These are phyloP conservation scores for Oncorhynchus gorbuscha DNA, from an alignment of 2,113 vertebrate species.

Conservation along the genomic window DNA sequence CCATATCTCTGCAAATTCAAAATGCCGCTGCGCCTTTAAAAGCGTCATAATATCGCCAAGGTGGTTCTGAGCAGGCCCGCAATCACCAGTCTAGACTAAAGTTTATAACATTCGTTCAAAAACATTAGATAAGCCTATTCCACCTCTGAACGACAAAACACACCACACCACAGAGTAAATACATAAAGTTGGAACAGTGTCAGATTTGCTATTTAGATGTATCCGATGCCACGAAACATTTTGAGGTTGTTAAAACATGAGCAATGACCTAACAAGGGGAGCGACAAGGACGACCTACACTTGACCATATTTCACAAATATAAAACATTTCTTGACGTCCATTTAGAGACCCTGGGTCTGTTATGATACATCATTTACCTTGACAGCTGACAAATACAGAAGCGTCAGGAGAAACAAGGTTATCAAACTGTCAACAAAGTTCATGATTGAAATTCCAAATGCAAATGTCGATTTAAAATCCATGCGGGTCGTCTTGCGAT, in stretches of 20 bases:
- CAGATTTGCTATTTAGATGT: slow-evolving; percentile 43
- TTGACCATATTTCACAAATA: slow-evolving; percentile 28
- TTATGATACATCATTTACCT: slow-evolving; percentile 67
- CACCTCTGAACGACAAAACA: slow-evolving; percentile 18
- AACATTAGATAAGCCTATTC: background rate
- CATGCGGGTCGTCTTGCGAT: slow-evolving; percentile 61
- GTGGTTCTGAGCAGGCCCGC: slow-evolving; percentile 65
- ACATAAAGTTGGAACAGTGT: slow-evolving; percentile 19
- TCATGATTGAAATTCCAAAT: slow-evolving; percentile 71
- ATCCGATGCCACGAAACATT: slow-evolving; percentile 43
- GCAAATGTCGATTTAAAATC: slow-evolving; percentile 57
- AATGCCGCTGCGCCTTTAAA: slow-evolving; percentile 74
- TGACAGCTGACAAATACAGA: slow-evolving; percentile 73
- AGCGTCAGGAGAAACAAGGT: slow-evolving; percentile 76
- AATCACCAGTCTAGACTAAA: slow-evolving; percentile 46
- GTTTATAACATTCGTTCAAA: slow-evolving; percentile 45
- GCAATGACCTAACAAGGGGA: slow-evolving; percentile 68
- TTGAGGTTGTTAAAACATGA: slow-evolving; percentile 54
- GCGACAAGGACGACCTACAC: slow-evolving; percentile 69
- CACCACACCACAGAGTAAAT: background rate
- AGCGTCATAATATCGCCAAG: slow-evolving; percentile 63
- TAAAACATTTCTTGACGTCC: slow-evolving; percentile 18
- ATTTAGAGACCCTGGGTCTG: background rate
- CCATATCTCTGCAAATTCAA: slow-evolving; percentile 32
- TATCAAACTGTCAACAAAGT: slow-evolving; percentile 78